Percentiles rank a stretch among this genome's conserved stretches.
Evolutionary conservation across 2,797 vertebrate species (phyloP).

Genomic region (Takifugu ocellatus): DNA sequence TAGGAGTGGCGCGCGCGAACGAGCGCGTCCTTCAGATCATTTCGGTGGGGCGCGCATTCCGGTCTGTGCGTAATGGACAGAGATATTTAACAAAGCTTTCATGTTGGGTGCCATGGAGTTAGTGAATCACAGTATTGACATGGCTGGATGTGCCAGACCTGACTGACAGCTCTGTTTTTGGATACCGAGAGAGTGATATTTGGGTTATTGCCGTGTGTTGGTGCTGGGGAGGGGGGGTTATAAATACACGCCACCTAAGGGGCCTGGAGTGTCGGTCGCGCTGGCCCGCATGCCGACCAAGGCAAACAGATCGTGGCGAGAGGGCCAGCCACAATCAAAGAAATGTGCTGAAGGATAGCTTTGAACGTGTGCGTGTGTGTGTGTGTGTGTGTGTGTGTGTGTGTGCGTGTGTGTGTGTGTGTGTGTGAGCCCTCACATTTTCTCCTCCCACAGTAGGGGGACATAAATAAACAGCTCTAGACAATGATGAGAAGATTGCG

Average conservation of each 20-base stretch:
- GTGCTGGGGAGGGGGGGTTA: constrained; percentile 34
- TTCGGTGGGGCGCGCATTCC: constrained; percentile 33
- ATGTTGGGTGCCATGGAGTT: constrained; percentile 42
- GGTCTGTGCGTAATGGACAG: constrained; percentile 34
- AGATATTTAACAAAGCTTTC: constrained; percentile 39
- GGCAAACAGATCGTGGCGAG: constrained; percentile 57
- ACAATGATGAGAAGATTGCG: constrained; percentile 57
- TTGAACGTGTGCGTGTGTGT: constrained; percentile 38
- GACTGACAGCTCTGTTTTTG: constrained; percentile 63
- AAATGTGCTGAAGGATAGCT: constrained; percentile 71
- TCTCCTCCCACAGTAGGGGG: constrained; percentile 49
- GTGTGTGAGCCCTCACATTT: constrained; percentile 48
- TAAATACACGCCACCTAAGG: constrained; percentile 64
- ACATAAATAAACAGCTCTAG: constrained; percentile 59
- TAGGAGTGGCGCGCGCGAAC: constrained; percentile 6
- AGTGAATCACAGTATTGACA: constrained; percentile 56
- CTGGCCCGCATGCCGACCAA: constrained; percentile 58
- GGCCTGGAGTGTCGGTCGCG: constrained; percentile 33
- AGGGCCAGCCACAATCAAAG: constrained; percentile 61
- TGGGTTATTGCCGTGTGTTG: constrained; percentile 52
- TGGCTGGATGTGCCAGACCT: constrained; percentile 43
- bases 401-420: constrained; percentile 40
- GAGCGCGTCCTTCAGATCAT: constrained; percentile 14
- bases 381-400: constrained; percentile 44
- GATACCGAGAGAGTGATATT: constrained; percentile 54